These are phyloP conservation scores for Sander lucioperca DNA, from an alignment of 2,113 vertebrate genomes.

Conservation along the genomic window DNA sequence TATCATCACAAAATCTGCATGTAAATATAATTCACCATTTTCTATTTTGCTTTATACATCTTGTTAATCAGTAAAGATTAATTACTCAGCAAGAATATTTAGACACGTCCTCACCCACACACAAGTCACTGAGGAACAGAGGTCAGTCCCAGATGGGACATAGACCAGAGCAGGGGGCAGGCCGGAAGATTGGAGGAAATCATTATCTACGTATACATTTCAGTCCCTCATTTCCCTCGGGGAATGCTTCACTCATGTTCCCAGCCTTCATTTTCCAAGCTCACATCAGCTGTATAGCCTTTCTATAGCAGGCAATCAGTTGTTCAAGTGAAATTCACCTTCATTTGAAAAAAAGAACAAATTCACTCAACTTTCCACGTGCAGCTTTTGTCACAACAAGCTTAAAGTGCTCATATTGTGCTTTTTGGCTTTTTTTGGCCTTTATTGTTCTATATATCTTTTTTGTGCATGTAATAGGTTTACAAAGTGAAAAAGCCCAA, in stretches of 20 bases:
- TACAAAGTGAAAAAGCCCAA: too few species aligned
- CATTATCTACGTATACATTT: slow-evolving; percentile 76
- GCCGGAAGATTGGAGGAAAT: slow-evolving; percentile 75
- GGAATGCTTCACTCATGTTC: slow-evolving; percentile 56
- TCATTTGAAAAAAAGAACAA: slow-evolving; percentile 16
- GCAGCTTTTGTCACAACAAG: slow-evolving; percentile 21
- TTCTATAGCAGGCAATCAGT: not conserved
- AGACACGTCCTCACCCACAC: not conserved
- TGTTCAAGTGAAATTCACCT: slow-evolving; percentile 11
- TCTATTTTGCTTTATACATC: not conserved
- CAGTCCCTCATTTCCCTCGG: slow-evolving; percentile 62
- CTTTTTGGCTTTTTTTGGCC: too few species aligned
- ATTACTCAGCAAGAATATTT: slow-evolving; percentile 9
- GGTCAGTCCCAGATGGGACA: slow-evolving; percentile 62
- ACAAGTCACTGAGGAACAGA: slow-evolving; percentile 42
- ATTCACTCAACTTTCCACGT: slow-evolving; percentile 9
- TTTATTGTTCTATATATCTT: too few species aligned
- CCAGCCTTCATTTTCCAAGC: slow-evolving; percentile 43
- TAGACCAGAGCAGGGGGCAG: slow-evolving; percentile 44
- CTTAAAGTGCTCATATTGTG: too few species aligned
- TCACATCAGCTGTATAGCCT: slow-evolving; percentile 23
- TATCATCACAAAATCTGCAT: not conserved
- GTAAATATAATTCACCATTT: not conserved
- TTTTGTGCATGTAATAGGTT: too few species aligned
- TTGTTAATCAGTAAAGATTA: not conserved